Conservation (phyloP, 2,888 invertebrate genomes). For the Abrostola triplasia region DNA sequence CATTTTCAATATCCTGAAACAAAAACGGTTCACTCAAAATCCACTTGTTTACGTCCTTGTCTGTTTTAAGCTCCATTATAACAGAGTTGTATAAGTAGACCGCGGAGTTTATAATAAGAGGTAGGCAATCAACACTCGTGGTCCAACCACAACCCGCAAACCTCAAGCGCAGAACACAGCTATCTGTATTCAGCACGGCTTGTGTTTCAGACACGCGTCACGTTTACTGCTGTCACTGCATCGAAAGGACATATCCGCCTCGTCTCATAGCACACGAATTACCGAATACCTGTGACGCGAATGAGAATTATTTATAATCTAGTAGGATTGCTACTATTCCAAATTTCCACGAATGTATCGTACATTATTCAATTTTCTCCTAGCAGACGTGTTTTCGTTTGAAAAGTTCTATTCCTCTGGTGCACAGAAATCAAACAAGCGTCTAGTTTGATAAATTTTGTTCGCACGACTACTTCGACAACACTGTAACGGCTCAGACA, state of each 20-base stretch:
- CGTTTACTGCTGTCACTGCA: conserved; percentile 45
- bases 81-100: conserved; percentile 25
- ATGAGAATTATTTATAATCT: conserved; percentile 34
- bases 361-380: conserved; percentile 10
- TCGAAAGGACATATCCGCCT: conserved; percentile 50
- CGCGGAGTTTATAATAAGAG: conserved; percentile 41
- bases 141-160: conserved; percentile 67
- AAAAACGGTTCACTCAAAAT: not conserved
- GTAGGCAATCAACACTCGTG: conserved; percentile 62
- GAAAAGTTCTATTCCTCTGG: conserved; percentile 23
- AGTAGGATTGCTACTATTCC: conserved; percentile 7
- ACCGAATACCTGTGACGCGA: conserved; percentile 34
- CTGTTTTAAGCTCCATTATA: conserved; percentile 20
- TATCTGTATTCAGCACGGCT: conserved; percentile 63
- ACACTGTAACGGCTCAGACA: conserved; percentile 26
- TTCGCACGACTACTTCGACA: conserved; percentile 27
- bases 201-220: conserved; percentile 63
- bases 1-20: not conserved
- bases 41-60: conserved; percentile 1
- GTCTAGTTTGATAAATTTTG: conserved; percentile 22
- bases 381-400: conserved; percentile 2
- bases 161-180: conserved; percentile 58
- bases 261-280: conserved; percentile 25
- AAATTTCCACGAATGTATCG: conserved; percentile 27
- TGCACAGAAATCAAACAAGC: conserved; percentile 23